A percentile compares a stretch with the other conserved stretches of the same genome.
These are phyloP conservation scores for Drosophila sturtevanti DNA, from an alignment of 1,140 invertebrate species.

Conservation along the genomic window DNA sequence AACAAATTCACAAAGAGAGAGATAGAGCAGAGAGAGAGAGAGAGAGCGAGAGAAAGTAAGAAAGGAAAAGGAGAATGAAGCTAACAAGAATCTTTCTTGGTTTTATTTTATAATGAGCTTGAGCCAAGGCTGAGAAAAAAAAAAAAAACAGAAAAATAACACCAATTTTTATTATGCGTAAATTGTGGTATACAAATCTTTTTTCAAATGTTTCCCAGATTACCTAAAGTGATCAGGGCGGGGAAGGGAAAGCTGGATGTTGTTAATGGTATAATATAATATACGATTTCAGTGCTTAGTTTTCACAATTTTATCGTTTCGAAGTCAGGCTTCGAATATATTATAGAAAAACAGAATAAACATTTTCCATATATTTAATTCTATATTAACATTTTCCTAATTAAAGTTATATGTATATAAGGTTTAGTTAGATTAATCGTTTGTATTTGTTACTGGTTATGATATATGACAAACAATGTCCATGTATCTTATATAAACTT, in stretches of 20 bases:
- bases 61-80: no score
- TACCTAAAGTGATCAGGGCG: background rate
- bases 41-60: background rate
- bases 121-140: background rate
- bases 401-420: no score
- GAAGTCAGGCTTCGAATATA: no score
- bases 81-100: no score
- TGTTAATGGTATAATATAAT: no score
- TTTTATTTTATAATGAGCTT: slow-evolving; percentile 55
- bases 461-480: background rate
- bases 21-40: background rate
- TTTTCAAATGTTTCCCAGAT: slow-evolving; percentile 49
- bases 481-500: background rate
- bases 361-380: no score
- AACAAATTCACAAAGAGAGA: background rate
- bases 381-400: no score
- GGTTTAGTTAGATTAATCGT: no score
- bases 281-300: no score
- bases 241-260: no score
- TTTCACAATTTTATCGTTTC: no score
- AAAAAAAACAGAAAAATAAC: slow-evolving; percentile 33
- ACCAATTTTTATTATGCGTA: slow-evolving; percentile 27
- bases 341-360: no score
- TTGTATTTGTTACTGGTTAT: background rate
- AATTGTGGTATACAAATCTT: slow-evolving; percentile 45